Evolutionary conservation across 1,140 invertebrate genomes (phyloP).

Genomic region (Chironomus striatipennis): DNA sequence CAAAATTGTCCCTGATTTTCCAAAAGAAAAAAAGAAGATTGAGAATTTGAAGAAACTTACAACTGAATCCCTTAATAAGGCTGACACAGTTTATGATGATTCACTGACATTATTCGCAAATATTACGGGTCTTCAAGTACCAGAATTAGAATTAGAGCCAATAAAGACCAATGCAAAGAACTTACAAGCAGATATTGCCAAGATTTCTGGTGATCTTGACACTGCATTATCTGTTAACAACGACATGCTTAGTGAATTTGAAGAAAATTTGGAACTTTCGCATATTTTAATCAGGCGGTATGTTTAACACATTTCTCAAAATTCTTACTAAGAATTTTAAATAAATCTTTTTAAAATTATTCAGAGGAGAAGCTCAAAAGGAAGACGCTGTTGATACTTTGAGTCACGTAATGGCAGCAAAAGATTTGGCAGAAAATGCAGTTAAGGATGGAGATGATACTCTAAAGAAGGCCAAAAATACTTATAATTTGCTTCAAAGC

Average conservation of each 20-base stretch:
- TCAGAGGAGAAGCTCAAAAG: constrained; percentile 37
- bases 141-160: constrained; percentile 58
- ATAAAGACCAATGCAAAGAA: constrained; percentile 56
- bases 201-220: constrained; percentile 32
- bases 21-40: constrained; percentile 54
- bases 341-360: neutral
- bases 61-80: constrained; percentile 58
- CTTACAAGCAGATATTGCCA: constrained; percentile 43
- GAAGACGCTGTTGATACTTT: constrained; percentile 44
- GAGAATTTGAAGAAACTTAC: constrained; percentile 59
- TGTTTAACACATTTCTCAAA: too few species aligned
- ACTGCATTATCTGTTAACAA: constrained; percentile 30
- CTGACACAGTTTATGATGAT: constrained; percentile 66
- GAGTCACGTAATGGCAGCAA: constrained; percentile 56
- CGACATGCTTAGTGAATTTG: constrained; percentile 33
- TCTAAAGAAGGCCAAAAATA: constrained; percentile 76
- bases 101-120: constrained; percentile 68
- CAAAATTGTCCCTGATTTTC: constrained; percentile 45
- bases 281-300: constrained; percentile 55
- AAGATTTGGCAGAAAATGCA: constrained; percentile 67
- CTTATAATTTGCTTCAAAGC: constrained; percentile 67
- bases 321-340: constrained; percentile 41
- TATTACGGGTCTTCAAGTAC: constrained; percentile 64
- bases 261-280: constrained; percentile 51
- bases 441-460: constrained; percentile 76